Percentiles rank a stretch among this genome's conserved stretches.
Conservation (phyloP, 2,113 vertebrate genomes). For the Budorcas taxicolor region DNA sequence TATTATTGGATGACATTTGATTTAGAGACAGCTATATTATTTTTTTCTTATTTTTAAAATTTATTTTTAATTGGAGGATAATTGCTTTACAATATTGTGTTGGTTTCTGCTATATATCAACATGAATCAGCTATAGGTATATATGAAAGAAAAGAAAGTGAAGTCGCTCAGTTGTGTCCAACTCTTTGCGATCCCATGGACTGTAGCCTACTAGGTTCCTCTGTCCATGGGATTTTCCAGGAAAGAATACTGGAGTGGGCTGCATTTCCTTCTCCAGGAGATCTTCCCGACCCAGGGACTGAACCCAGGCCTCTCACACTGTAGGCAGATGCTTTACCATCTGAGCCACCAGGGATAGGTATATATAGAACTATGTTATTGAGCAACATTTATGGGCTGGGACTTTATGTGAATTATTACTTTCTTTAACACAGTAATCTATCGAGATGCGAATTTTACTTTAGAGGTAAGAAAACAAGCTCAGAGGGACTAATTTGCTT, state of each 20-base stretch:
- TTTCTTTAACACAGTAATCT: neutral
- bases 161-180: neutral
- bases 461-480: neutral
- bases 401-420: neutral
- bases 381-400: neutral
- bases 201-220: neutral
- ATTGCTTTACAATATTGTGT: neutral
- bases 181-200: neutral
- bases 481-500: neutral
- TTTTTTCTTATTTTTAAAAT: neutral
- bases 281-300: neutral
- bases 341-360: neutral
- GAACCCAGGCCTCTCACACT: neutral
- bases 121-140: neutral
- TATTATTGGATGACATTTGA: neutral
- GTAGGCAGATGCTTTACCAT: neutral
- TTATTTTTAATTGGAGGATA: neutral
- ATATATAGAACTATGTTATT: neutral
- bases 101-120: neutral
- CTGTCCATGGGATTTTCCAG: neutral
- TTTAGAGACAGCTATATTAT: neutral
- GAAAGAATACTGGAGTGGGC: neutral
- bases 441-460: neutral
- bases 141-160: neutral
- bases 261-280: neutral